Evolutionary conservation across 2,888 invertebrate species (phyloP), one percentile per base, ranked within the genome.

Genomic region (Melinaea marsaeus): DNA sequence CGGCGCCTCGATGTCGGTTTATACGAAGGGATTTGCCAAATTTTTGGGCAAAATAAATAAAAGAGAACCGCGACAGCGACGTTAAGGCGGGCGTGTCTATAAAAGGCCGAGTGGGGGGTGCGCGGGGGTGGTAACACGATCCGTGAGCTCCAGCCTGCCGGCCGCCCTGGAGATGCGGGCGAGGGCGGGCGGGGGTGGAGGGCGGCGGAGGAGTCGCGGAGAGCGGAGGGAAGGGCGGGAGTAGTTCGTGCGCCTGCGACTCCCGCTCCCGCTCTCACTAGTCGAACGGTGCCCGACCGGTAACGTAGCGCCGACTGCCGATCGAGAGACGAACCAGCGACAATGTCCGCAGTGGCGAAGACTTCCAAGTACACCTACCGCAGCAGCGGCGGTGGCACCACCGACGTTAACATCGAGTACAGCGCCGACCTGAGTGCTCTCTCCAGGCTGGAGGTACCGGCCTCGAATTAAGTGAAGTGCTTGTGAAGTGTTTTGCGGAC

Each of bases 381-480:
- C 90, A 96, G 96, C 85, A 93, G 94, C 85, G 96, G 95, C 83
- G 94, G 94, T 84, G 94, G 94, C 88, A 93, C 92, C 80, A 95
- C 96, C 91, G 97, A 97, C 92, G 96, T 97, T 87, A 97, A 95
- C 94, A 97, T 98, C 92, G 97, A 97, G 93, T 98, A 97, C 92
- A 95, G 95, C 92, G 94, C 96, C 92, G 97, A 98, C 92, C 93
- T 97, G 92, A 96, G 96, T 92, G 96, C 97, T 91, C 95, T 98
- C 91, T 95, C 97, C 92, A 95, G 97, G 91, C 95, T 98, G 92
- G 97, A 98, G 97, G 97, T 98, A 95, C 93, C 92, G 81, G 83
- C 81, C 79, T 68, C 69, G 69, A 63, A 72, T 75, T 74, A 74
- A 89, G 89, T 90, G 89, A 81, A 88, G 89, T 88, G 88, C 79